Evolutionary conservation across 2,797 vertebrate species (phyloP).

Genomic region (Mallotus villosus): DNA sequence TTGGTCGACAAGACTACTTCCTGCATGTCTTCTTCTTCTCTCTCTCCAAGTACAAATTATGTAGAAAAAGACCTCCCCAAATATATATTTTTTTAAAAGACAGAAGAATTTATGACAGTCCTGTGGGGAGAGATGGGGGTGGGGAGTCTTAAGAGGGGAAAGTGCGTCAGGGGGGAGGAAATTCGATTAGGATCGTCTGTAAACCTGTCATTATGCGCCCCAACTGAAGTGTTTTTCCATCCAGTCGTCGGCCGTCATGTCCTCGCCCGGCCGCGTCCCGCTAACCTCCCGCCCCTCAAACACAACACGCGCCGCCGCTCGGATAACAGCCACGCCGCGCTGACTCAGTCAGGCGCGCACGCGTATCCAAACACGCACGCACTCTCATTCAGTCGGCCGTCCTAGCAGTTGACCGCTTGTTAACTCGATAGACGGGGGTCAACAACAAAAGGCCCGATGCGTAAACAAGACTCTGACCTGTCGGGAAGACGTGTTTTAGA

Average conservation of each 20-base stretch:
- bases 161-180: slow-evolving; percentile 63
- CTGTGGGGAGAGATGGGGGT: background rate
- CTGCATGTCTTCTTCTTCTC: background rate
- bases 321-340: slow-evolving; percentile 38
- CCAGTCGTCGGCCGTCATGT: slow-evolving; percentile 54
- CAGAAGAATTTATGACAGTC: slow-evolving; percentile 12
- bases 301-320: slow-evolving; percentile 38
- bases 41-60: background rate
- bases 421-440: background rate
- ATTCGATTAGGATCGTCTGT: slow-evolving; percentile 67
- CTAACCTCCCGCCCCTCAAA: slow-evolving; percentile 23
- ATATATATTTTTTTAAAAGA: background rate
- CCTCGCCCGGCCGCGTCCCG: slow-evolving; percentile 53
- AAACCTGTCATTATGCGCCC: slow-evolving; percentile 67
- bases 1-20: background rate
- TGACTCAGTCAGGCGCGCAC: background rate
- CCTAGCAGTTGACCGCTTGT: background rate
- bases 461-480: background rate
- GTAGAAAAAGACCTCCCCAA: too few relatives aligned
- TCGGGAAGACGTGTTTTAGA: background rate
- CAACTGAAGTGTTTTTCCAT: slow-evolving; percentile 66
- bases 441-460: background rate
- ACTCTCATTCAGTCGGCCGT: background rate
- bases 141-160: slow-evolving; percentile 25
- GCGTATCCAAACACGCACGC: background rate